Conservation (phyloP, 1,140 invertebrate genomes). For the Cepaea nemoralis region DNA sequence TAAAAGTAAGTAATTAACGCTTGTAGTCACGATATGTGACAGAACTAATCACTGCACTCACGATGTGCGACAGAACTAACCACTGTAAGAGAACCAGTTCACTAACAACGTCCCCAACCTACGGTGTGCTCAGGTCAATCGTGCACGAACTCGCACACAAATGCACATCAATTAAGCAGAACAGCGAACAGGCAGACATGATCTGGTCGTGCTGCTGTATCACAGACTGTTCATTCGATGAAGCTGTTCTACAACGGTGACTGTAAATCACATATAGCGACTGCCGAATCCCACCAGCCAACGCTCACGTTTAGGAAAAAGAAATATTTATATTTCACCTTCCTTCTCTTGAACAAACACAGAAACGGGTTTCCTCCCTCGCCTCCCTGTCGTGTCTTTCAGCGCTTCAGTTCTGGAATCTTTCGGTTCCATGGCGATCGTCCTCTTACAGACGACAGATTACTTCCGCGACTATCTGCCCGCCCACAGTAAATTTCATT, state of each 20-base stretch:
- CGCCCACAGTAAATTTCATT: constrained; percentile 15
- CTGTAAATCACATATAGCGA: neutral
- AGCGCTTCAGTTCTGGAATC: constrained; percentile 18
- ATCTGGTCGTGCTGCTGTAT: too few relatives aligned
- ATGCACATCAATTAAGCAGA: too few relatives aligned
- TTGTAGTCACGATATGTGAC: too few relatives aligned
- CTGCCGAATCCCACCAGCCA: neutral
- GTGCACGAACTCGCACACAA: too few relatives aligned
- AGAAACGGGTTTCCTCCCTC: neutral
- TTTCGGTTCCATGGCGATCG: neutral
- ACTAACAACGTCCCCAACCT: too few relatives aligned
- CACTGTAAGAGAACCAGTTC: too few relatives aligned
- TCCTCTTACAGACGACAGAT: neutral
- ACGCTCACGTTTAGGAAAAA: neutral
- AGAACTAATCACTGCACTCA: too few relatives aligned
- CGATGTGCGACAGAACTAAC: too few relatives aligned
- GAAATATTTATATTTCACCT: constrained; percentile 13
- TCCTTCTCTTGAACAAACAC: neutral
- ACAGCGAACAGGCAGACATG: too few relatives aligned
- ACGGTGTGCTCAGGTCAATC: too few relatives aligned
- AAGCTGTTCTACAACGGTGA: neutral
- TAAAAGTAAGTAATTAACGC: too few relatives aligned
- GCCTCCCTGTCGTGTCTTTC: neutral
- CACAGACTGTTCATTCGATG: too few relatives aligned
- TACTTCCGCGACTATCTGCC: neutral